A percentile compares a stretch with the other conserved stretches of the same genome.
Conservation (phyloP, 1,140 invertebrate species). For the Heterodera carotae region DNA sequence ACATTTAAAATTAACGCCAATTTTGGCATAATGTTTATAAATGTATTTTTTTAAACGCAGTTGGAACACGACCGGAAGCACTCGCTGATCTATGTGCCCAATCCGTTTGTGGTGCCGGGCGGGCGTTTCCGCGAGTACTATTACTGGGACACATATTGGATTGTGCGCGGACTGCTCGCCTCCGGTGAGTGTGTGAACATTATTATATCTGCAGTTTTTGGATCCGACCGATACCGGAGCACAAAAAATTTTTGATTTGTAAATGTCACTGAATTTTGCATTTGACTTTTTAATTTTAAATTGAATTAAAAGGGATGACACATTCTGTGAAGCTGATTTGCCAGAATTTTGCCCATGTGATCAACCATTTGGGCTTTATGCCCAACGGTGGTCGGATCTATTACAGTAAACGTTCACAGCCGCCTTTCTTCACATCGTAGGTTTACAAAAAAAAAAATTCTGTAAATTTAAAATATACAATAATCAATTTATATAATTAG, state of each 20-base stretch:
- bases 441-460: no score
- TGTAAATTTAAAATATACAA: background rate
- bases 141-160: slow-evolving; percentile 93
- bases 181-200: slow-evolving; percentile 10
- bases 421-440: slow-evolving; percentile 75
- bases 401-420: slow-evolving; percentile 71
- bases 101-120: slow-evolving; percentile 88
- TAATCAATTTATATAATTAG: background rate
- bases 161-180: slow-evolving; percentile 75
- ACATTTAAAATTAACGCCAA: background rate
- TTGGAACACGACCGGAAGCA: slow-evolving; percentile 71
- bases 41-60: background rate
- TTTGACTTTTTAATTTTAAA: no score
- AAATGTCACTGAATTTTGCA: no score
- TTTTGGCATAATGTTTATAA: background rate
- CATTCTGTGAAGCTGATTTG: slow-evolving; percentile 11
- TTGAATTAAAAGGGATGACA: background rate
- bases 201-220: no score
- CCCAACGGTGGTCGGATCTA: slow-evolving; percentile 28
- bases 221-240: no score
- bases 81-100: slow-evolving; percentile 82
- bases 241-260: no score
- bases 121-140: slow-evolving; percentile 81
- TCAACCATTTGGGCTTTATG: slow-evolving; percentile 17
- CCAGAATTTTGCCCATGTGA: slow-evolving; percentile 3